Conservation (phyloP, 2,113 vertebrate species). For the Paracanthobrama guichenoti region DNA sequence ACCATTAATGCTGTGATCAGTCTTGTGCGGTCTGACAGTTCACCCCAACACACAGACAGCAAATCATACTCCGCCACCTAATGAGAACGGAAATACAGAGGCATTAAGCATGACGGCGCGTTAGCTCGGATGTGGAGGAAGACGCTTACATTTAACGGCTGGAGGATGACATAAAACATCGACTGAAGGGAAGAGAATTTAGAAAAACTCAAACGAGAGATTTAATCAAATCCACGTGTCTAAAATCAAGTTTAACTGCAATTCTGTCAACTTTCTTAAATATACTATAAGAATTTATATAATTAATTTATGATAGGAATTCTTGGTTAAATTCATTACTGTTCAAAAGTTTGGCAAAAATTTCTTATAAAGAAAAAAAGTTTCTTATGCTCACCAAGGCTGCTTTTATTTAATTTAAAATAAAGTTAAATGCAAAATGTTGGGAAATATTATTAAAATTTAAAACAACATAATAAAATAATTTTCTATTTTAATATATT, state of each 20-base stretch:
- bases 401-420: too few species aligned
- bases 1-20: constrained; percentile 23
- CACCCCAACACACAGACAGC: constrained; percentile 25
- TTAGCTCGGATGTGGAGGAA: constrained; percentile 13
- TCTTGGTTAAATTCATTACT: background rate
- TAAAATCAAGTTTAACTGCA: background rate
- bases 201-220: background rate
- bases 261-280: background rate
- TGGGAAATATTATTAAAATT: background rate
- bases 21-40: constrained; percentile 6
- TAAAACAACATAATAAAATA: background rate
- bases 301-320: background rate
- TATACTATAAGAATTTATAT: background rate
- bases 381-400: too few species aligned
- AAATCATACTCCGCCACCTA: constrained; percentile 19
- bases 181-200: background rate
- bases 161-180: constrained; percentile 2
- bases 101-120: background rate
- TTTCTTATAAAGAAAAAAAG: too few species aligned
- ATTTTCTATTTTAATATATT: background rate
- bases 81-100: constrained; percentile 23
- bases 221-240: background rate
- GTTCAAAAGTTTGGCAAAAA: background rate
- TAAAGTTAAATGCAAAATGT: background rate
- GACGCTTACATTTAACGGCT: background rate